Conservation (phyloP, 2,113 vertebrate species). For the Siniperca knerii region DNA sequence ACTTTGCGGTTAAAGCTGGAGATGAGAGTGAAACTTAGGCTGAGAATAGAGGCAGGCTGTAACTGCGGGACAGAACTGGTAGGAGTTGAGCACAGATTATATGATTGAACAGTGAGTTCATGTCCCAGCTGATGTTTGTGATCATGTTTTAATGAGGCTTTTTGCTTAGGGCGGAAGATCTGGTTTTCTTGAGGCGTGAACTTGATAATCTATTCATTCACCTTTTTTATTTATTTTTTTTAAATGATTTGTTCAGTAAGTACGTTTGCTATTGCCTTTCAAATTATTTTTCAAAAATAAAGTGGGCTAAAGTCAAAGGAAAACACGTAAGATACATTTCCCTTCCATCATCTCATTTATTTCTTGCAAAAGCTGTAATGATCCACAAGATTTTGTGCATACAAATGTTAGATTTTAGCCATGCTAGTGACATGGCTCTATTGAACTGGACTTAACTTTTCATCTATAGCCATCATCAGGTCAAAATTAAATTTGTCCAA, state of each 20-base stretch:
- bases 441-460: background rate
- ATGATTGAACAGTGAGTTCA: no score
- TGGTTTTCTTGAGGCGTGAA: background rate
- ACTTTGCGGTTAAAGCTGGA: conserved; percentile 14
- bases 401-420: background rate
- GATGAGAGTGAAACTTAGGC: background rate
- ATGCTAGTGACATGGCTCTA: background rate
- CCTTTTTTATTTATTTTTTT: background rate
- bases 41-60: conserved; percentile 7
- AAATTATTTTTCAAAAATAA: background rate
- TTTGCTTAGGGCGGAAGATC: background rate
- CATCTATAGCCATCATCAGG: background rate
- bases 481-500: background rate
- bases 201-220: background rate
- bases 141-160: background rate
- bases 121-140: conserved; percentile 3
- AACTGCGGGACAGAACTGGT: background rate
- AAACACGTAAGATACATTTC: background rate
- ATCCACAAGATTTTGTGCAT: background rate
- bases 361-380: background rate
- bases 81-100: background rate
- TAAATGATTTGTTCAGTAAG: background rate
- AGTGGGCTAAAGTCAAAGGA: background rate
- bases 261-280: background rate
- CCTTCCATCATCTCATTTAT: background rate